Percentiles rank a stretch among this genome's conserved stretches.
phyloP scores from a whole-genome alignment of 2,797 vertebrate species.

The Enteromius fasciolatus region DNA sequence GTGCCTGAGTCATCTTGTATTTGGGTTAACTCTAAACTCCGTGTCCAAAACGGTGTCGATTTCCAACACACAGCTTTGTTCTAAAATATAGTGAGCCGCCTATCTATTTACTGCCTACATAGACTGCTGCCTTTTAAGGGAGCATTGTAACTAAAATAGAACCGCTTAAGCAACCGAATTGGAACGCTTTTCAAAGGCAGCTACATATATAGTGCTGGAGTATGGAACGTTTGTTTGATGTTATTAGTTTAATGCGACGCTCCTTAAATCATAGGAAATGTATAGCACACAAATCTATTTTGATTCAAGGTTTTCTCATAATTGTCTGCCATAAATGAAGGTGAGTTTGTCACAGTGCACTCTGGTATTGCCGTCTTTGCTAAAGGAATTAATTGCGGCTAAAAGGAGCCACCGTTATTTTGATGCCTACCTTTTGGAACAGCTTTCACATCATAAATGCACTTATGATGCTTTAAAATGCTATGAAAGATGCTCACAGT shows the following conservation, averaged over 20 bases:
- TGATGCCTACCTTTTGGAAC: neutral
- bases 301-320: neutral
- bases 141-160: constrained; percentile 13
- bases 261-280: neutral
- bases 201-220: neutral
- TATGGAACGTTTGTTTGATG: neutral
- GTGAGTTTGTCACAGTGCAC: neutral
- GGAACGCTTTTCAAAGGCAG: neutral
- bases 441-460: neutral
- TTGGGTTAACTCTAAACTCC: neutral
- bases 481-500: neutral
- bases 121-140: constrained; percentile 11
- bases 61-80: constrained; percentile 3
- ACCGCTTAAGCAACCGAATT: constrained; percentile 15
- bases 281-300: neutral
- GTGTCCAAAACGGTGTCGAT: constrained; percentile 23
- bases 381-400: neutral
- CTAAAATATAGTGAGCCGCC: neutral
- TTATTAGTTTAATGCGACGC: neutral
- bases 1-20: constrained; percentile 36
- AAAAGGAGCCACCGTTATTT: neutral
- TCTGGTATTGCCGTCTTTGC: neutral
- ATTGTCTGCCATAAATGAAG: neutral
- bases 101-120: constrained; percentile 5
- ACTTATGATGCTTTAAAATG: neutral